phyloP scores from a whole-genome alignment of 2,797 vertebrate genomes.

The Podarcis siculus region DNA sequence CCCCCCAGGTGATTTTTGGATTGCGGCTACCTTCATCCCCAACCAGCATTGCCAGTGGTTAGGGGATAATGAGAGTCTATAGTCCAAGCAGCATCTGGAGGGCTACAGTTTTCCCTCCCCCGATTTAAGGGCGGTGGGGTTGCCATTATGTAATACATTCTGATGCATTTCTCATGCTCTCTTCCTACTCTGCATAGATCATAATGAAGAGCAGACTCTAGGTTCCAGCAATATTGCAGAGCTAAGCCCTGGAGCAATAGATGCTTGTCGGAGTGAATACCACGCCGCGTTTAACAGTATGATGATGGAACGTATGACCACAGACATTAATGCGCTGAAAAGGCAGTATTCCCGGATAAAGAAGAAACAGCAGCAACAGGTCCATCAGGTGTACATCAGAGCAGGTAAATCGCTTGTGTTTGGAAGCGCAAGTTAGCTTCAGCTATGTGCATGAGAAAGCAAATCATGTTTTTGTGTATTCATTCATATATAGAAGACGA shows the following conservation, averaged over 20 bases:
- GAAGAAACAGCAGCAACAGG: slow-evolving; percentile 92
- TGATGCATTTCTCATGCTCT: not conserved
- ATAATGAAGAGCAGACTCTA: slow-evolving; percentile 82
- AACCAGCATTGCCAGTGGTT: not conserved
- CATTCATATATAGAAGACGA: not conserved
- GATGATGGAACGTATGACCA: slow-evolving; percentile 99
- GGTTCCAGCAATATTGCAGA: slow-evolving; percentile 89
- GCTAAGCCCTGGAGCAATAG: slow-evolving; percentile 94
- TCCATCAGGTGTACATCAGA: slow-evolving; percentile 91
- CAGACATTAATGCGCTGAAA: slow-evolving; percentile 92
- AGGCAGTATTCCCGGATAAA: slow-evolving; percentile 94
- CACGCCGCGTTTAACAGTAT: slow-evolving; percentile 97
- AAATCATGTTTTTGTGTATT: slow-evolving; percentile 22
- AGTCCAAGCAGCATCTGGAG: not conserved
- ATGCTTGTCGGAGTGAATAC: slow-evolving; percentile 88
- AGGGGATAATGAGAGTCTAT: not conserved
- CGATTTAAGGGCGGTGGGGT: not conserved
- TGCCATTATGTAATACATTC: not conserved
- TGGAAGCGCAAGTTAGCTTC: not conserved
- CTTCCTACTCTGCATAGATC: slow-evolving; percentile 76
- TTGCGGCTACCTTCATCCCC: not conserved
- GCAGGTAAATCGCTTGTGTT: slow-evolving; percentile 83
- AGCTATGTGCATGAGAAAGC: not conserved
- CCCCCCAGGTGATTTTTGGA: no score
- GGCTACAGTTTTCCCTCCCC: not conserved